Evolutionary conservation across 2,888 invertebrate species (phyloP).

Genomic region (Galerucella calmariensis): DNA sequence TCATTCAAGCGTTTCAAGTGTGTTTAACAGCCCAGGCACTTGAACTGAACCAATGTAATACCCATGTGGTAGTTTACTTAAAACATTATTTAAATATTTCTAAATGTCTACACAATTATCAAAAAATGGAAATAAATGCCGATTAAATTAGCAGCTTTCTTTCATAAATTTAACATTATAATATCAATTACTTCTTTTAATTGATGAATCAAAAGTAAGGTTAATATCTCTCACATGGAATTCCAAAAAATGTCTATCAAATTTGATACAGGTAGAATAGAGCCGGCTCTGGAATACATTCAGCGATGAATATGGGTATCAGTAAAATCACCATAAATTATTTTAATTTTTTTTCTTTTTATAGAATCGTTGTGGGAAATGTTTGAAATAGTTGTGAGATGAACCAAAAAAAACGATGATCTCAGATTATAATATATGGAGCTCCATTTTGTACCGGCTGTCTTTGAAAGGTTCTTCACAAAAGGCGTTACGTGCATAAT

Average conservation of each 20-base stretch:
- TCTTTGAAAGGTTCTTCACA: conserved; percentile 20
- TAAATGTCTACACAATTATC: too few relatives aligned
- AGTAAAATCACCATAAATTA: conserved; percentile 18
- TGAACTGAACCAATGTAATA: too few relatives aligned
- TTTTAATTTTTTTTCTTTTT: conserved; percentile 20
- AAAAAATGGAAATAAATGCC: too few relatives aligned
- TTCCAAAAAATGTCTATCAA: background rate
- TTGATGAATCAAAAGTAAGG: background rate
- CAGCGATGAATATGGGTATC: conserved; percentile 18
- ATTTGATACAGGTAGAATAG: background rate
- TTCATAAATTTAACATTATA: too few relatives aligned
- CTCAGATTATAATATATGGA: conserved; percentile 20
- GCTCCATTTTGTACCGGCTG: conserved; percentile 17
- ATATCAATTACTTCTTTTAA: background rate
- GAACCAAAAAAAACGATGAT: conserved; percentile 11
- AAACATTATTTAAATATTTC: too few relatives aligned
- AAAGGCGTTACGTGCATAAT: conserved; percentile 4
- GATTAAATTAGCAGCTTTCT: too few relatives aligned
- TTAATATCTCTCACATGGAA: background rate
- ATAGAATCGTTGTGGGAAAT: conserved; percentile 22
- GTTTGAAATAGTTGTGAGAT: conserved; percentile 27
- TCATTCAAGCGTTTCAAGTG: too few relatives aligned
- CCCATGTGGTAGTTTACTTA: too few relatives aligned
- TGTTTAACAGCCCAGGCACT: too few relatives aligned
- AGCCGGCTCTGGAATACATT: conserved; percentile 12